phyloP scores from a whole-genome alignment of 2,797 vertebrate genomes.

The Rhabdophis nuchalis region DNA sequence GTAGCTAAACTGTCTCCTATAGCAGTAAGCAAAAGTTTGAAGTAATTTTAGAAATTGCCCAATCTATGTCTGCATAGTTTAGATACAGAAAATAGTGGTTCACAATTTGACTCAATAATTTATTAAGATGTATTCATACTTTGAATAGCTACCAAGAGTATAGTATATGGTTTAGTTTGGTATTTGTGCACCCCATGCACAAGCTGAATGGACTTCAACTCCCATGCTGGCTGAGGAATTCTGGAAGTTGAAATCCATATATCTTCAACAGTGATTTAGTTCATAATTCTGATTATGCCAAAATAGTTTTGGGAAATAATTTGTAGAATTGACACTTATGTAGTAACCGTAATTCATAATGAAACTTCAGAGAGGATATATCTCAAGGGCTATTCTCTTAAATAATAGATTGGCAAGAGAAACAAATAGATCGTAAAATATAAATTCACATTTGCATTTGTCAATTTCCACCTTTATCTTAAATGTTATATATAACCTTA shows the following conservation, averaged over 20 bases:
- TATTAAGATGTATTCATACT: background rate
- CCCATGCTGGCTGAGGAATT: background rate
- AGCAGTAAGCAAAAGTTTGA: background rate
- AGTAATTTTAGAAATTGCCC: background rate
- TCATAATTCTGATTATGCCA: background rate
- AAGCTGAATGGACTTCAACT: background rate
- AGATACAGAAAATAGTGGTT: background rate
- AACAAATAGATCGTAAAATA: background rate
- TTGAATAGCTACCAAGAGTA: background rate
- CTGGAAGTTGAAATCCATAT: background rate
- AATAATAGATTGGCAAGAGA: background rate
- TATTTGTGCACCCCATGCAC: background rate
- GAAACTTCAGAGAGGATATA: background rate
- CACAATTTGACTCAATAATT: background rate
- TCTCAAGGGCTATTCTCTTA: background rate
- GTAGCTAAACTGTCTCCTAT: background rate
- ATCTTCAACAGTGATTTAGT: background rate
- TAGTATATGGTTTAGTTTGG: background rate
- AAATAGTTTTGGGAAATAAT: background rate
- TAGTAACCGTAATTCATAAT: background rate
- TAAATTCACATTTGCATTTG: background rate
- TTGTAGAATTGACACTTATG: background rate
- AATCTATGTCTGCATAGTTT: background rate
- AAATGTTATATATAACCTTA: background rate
- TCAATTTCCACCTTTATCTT: background rate